phyloP scores from a whole-genome alignment of 2,888 invertebrate species.

The Drosophila imparisetae region DNA sequence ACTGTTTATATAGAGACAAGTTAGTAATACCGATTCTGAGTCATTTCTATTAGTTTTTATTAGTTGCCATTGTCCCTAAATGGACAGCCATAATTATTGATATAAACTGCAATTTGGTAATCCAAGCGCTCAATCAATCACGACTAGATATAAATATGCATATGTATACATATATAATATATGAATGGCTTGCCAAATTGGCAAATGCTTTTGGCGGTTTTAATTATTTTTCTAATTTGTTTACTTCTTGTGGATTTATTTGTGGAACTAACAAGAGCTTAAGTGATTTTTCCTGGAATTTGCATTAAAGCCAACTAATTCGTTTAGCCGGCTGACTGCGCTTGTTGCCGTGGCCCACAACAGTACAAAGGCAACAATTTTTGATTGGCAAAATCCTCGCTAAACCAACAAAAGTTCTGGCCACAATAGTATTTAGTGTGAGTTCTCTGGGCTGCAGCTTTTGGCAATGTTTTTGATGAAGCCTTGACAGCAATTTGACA shows the following conservation, averaged over 20 bases:
- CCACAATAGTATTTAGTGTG: conserved; percentile 45
- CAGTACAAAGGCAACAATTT: conserved; percentile 37
- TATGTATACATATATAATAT: background rate
- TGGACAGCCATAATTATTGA: conserved; percentile 17
- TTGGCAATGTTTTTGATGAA: conserved; percentile 20
- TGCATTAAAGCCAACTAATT: conserved; percentile 61
- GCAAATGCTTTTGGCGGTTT: conserved; percentile 28
- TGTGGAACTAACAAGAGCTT: conserved; percentile 50
- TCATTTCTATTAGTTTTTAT: conserved; percentile 34
- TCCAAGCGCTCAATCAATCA: conserved; percentile 27
- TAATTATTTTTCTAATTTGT: conserved; percentile 54
- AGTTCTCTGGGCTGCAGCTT: conserved; percentile 17
- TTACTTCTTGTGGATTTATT: conserved; percentile 34
- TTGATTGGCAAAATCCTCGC: conserved; percentile 52
- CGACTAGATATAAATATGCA: background rate
- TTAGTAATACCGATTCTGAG: conserved; percentile 18
- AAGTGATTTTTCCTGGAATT: conserved; percentile 55
- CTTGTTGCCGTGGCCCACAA: conserved; percentile 36
- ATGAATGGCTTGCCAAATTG: conserved; percentile 17
- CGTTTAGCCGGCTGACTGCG: conserved; percentile 43
- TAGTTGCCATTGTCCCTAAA: conserved; percentile 21
- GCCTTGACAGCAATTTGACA: conserved; percentile 78
- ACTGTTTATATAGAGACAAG: conserved; percentile 6
- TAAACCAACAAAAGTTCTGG: conserved; percentile 57
- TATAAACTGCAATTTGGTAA: conserved; percentile 21